These are phyloP conservation scores for Amazona vittata DNA, from an alignment of 2,113 vertebrate species.

Conservation along the genomic window DNA sequence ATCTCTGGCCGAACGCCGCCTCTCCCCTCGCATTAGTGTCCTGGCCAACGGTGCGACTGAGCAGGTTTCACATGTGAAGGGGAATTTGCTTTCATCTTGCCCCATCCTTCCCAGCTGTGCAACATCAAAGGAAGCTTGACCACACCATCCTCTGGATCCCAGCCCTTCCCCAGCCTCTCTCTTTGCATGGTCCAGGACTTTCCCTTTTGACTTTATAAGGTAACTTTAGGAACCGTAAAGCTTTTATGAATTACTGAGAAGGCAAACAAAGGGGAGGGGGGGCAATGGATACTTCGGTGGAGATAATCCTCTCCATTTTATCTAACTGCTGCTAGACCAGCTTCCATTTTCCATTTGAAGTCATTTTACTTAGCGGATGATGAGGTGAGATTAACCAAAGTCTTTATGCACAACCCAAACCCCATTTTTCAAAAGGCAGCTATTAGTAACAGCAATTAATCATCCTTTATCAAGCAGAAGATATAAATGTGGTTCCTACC, in stretches of 20 bases:
- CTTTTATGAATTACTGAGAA: not conserved
- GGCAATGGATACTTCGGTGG: not conserved
- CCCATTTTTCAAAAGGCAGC: not conserved
- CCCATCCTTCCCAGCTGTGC: not conserved
- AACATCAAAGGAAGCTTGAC: fast-evolving
- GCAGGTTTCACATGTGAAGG: not conserved
- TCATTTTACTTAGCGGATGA: not conserved
- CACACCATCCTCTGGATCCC: fast-evolving
- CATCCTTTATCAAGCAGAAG: not conserved
- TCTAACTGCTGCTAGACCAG: not conserved
- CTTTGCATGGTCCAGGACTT: not conserved
- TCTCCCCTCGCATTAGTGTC: not conserved
- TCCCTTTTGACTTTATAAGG: not conserved
- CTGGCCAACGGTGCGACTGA: not conserved
- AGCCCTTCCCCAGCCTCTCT: not conserved
- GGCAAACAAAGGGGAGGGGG: not conserved
- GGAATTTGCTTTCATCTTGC: not conserved
- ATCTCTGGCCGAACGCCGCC: not conserved
- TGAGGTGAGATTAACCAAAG: not conserved
- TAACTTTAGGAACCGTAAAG: not conserved
- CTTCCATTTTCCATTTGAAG: not conserved
- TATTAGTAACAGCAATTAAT: not conserved
- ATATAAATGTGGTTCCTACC: fast-evolving
- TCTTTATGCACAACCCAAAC: not conserved
- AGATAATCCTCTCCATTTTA: not conserved